Evolutionary conservation across 2,888 invertebrate genomes (phyloP), one percentile per base, ranked within the genome.

Genomic region (Metacarcinus magister): DNA sequence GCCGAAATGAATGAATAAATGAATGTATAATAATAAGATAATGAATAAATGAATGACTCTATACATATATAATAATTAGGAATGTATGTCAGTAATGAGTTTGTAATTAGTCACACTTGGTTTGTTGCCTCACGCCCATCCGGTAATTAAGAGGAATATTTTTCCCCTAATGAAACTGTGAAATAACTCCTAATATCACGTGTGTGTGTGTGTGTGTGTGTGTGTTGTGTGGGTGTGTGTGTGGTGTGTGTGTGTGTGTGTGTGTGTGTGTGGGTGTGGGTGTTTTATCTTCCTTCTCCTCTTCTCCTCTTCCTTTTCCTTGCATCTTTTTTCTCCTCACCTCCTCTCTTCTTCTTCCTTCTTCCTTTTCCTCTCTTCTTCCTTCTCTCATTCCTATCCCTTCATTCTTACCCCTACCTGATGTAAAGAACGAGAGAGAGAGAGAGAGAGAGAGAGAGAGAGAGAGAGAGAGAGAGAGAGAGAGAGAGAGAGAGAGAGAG

Each of bases 191-290:
- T n/a, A n/a, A 67, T 67, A 67, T 23, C 28, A 0, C 13, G 48
- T 92, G 13, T 46, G 44, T 46, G 92, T 92, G 92, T 46, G 48
- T 48, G 92, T 92, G 48, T n/a, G 92, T 92, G 92, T 92, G 92
- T 92, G 48, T 92, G 92, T 92, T 92, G 92, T 54, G 92, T 92
- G 92, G 46, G 92, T 92, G 92, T 92, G 92, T 91, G 7, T 91
- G 91, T 44, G 43, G 46, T 48, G 92, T 91, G 91, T 91, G 43
- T 39, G 43, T 39, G 91, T 91, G 91, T 91, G 39, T 2, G 43
- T 44, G 91, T 39, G 91, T 44, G 91, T 91, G 91, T 28, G 13
- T 44, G 5, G 32, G 44, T n/a, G 91, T 91, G 10, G 1, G 10
- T 16, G 54, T 16, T 7, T 46, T 46, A 4, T 46, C 46, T 46